These are phyloP conservation scores for Excalfactoria chinensis DNA, from an alignment of 2,113 vertebrate genomes.

Conservation along the genomic window DNA sequence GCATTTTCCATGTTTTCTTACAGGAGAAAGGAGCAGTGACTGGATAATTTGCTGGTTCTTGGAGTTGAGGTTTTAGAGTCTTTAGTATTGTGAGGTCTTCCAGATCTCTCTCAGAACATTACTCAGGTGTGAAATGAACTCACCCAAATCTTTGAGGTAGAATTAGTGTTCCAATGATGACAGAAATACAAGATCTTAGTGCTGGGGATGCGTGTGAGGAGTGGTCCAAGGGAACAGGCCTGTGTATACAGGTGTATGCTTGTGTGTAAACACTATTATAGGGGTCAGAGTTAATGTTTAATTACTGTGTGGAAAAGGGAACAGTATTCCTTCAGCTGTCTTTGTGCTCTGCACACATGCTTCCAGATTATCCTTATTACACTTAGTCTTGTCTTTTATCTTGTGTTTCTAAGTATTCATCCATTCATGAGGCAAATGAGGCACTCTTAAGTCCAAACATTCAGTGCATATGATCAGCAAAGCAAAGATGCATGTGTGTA, in stretches of 20 bases:
- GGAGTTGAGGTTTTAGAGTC: neutral
- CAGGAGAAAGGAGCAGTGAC: neutral
- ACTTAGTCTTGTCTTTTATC: neutral
- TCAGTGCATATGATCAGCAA: neutral
- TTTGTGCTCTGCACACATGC: neutral
- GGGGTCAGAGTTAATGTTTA: neutral
- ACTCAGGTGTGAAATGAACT: neutral
- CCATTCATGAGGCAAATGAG: neutral
- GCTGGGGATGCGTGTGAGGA: neutral
- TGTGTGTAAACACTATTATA: neutral
- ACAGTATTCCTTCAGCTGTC: neutral
- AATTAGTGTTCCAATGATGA: neutral
- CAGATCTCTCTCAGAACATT: neutral
- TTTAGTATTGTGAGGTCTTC: neutral
- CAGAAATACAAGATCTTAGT: neutral
- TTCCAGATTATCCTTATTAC: neutral
- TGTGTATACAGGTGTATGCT: neutral
- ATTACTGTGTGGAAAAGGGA: neutral
- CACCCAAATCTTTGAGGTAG: neutral
- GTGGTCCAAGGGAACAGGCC: neutral
- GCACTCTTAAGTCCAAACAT: neutral
- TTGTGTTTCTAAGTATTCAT: neutral
- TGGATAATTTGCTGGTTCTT: neutral
- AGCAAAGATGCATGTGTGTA: neutral
- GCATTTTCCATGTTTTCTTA: neutral